Evolutionary conservation across 35 echinoderm and acorn worm genomes (phyloP).

Genomic region (Acanthaster planci): DNA sequence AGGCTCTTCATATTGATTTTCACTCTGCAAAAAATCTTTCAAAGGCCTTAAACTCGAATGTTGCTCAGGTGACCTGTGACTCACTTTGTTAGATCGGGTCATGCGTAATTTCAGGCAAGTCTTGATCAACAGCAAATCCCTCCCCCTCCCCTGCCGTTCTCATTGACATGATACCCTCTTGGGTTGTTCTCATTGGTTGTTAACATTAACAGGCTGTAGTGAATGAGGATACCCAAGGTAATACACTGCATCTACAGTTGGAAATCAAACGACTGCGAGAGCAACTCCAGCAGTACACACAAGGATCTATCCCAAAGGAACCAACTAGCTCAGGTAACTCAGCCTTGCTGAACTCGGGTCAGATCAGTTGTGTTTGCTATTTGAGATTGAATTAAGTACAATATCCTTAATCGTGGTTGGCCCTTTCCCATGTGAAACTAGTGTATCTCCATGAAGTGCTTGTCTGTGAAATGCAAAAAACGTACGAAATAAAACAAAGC

Average conservation of each 20-base stretch:
- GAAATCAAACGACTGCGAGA: conserved; percentile 81
- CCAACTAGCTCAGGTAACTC: conserved; percentile 24
- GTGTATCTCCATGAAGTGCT: too few relatives aligned
- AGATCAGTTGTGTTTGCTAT: too few relatives aligned
- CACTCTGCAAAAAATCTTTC: too few relatives aligned
- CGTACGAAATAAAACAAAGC: too few relatives aligned
- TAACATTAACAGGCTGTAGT: conserved; percentile 93
- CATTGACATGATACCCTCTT: background rate
- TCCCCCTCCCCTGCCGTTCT: background rate
- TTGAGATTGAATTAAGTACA: background rate
- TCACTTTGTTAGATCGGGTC: too few relatives aligned
- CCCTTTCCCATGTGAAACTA: too few relatives aligned
- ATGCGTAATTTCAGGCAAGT: too few relatives aligned
- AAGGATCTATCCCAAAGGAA: conserved; percentile 14
- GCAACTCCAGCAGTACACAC: conserved; percentile 29
- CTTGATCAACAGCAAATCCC: background rate
- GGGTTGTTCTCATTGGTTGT: background rate
- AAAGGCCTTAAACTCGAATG: background rate
- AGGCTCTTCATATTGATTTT: too few relatives aligned
- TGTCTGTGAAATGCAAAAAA: too few relatives aligned
- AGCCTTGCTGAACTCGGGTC: too few relatives aligned
- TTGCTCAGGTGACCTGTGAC: background rate
- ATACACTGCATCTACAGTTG: conserved; percentile 70
- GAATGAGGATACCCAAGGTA: conserved; percentile 93
- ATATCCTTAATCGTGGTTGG: background rate